Percentiles rank a stretch among this genome's conserved stretches.
Conservation (phyloP, 2,888 invertebrate species). For the Dasysyrphus tricinctus region DNA sequence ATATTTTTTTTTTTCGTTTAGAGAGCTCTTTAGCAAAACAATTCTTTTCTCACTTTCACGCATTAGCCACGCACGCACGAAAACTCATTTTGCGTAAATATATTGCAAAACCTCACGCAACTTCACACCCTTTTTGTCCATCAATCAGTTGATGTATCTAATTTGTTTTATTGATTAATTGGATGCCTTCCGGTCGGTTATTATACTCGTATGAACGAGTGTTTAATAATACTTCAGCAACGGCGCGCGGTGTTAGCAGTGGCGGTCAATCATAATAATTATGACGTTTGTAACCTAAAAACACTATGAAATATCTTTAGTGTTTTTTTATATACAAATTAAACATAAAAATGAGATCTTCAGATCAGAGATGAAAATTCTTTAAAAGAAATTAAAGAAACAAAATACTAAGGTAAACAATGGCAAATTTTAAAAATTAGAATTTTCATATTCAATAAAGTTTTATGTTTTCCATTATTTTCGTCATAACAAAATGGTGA, state of each 20-base stretch:
- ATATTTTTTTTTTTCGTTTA: not conserved
- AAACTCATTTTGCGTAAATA: slow-evolving; percentile 10
- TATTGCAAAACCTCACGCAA: slow-evolving; percentile 55
- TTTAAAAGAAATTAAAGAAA: too few relatives aligned
- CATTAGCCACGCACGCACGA: slow-evolving; percentile 51
- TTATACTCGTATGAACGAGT: not conserved
- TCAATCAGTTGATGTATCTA: slow-evolving; percentile 52
- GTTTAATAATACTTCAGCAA: not conserved
- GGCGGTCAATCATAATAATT: slow-evolving; percentile 46
- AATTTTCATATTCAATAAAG: too few relatives aligned
- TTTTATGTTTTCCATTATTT: too few relatives aligned
- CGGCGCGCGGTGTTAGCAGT: too few relatives aligned
- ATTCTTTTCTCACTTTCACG: slow-evolving; percentile 33
- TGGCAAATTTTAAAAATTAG: too few relatives aligned
- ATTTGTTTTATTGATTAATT: slow-evolving; percentile 43
- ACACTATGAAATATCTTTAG: not conserved
- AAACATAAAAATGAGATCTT: too few relatives aligned
- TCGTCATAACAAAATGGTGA: too few relatives aligned
- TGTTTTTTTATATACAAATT: too few relatives aligned
- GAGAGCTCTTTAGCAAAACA: not conserved
- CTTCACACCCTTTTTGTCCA: slow-evolving; percentile 52
- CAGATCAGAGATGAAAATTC: too few relatives aligned
- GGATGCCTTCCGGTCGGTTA: slow-evolving; percentile 29
- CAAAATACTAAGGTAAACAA: too few relatives aligned
- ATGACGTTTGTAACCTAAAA: not conserved